These are phyloP conservation scores for Sminthurinus aureus DNA, from an alignment of 2,888 invertebrate genomes.

Conservation along the genomic window DNA sequence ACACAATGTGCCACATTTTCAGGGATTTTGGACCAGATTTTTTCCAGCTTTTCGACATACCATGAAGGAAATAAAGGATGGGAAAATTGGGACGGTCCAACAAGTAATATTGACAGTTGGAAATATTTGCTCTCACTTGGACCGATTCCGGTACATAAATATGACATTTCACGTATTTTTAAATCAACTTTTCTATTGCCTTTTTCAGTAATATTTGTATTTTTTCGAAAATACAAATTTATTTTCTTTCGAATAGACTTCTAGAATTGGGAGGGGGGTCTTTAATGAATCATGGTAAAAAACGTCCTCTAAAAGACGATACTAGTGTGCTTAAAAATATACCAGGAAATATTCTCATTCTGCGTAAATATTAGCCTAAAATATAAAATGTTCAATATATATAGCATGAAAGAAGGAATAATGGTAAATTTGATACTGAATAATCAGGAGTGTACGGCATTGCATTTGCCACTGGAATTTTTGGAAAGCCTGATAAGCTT, in stretches of 20 bases:
- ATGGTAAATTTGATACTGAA: neutral
- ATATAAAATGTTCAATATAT: neutral
- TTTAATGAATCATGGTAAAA: conserved; percentile 78
- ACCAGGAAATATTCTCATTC: too few species aligned
- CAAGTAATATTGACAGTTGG: conserved; percentile 66
- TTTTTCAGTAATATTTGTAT: too few species aligned
- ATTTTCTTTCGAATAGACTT: too few species aligned
- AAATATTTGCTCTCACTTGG: conserved; percentile 40
- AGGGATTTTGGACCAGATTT: conserved; percentile 87
- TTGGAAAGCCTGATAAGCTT: conserved; percentile 74
- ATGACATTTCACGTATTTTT: too few species aligned
- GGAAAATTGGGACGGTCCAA: conserved; percentile 72
- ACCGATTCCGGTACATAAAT: conserved; percentile 45
- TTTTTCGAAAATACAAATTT: neutral
- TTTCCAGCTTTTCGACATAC: conserved; percentile 79
- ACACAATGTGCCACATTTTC: too few species aligned
- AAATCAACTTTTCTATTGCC: too few species aligned
- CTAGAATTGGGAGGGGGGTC: conserved; percentile 79
- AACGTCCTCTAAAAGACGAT: too few species aligned
- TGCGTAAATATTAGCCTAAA: too few species aligned
- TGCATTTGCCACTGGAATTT: conserved; percentile 76
- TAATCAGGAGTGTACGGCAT: conserved; percentile 75
- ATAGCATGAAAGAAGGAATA: neutral
- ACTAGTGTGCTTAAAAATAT: too few species aligned
- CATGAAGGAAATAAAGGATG: conserved; percentile 71